Percentiles rank a stretch among this genome's conserved stretches.
Conservation (phyloP, 2,888 invertebrate species). For the Nomada ruficornis region DNA sequence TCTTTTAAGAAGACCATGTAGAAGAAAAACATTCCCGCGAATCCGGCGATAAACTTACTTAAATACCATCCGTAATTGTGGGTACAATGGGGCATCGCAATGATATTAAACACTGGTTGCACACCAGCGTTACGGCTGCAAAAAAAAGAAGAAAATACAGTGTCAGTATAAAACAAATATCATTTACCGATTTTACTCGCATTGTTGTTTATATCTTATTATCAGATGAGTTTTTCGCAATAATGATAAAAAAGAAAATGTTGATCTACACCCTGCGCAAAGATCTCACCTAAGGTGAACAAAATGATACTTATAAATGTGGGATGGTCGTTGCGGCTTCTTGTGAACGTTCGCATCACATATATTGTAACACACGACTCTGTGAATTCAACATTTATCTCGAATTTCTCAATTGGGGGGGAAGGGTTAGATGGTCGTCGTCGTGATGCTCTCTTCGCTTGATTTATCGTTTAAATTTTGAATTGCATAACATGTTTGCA, state of each 20-base stretch:
- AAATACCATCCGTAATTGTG: constrained; percentile 77
- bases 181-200: too few relatives aligned
- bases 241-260: not conserved
- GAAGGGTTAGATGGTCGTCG: constrained; percentile 7
- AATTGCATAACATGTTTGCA: constrained; percentile 51
- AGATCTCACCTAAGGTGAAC: constrained; percentile 8
- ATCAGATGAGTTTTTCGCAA: too few relatives aligned
- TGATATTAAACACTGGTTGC: constrained; percentile 9
- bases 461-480: constrained; percentile 48
- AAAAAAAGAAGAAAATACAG: not conserved
- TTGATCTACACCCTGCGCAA: not conserved
- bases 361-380: not conserved
- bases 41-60: constrained; percentile 79
- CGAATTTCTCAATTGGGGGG: not conserved
- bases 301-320: not conserved
- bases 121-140: constrained; percentile 7
- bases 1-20: constrained; percentile 77
- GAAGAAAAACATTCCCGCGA: constrained; percentile 76
- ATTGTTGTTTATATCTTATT: too few relatives aligned
- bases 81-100: constrained; percentile 77
- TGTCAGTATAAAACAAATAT: not conserved
- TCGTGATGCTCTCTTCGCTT: constrained; percentile 2
- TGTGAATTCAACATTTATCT: not conserved
- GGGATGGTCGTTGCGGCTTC: not conserved
- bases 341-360: constrained; percentile 19